These are phyloP conservation scores for mouse (Mus musculus) DNA, from an alignment of 2,113 vertebrate genomes.

Conservation along the genomic window GRCm39 chr16:75016001-75016500, in stretches of 20 bases:
- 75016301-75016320: neutral
- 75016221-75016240: neutral
- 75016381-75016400: neutral
- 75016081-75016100: constrained; percentile 18
- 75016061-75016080: constrained; percentile 41
- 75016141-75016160: neutral
- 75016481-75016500: neutral
- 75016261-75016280: neutral
- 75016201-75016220: neutral
- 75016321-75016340: neutral
- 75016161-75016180: neutral
- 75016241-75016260: neutral
- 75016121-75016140: neutral
- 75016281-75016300: neutral
- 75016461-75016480: neutral
- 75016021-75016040: neutral
- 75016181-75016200: neutral
- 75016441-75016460: neutral
- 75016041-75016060: constrained; percentile 56
- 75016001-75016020: constrained; percentile 59
- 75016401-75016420: neutral
- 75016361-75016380: neutral
- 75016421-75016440: neutral
- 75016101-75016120: constrained; percentile 3
- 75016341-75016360: constrained; percentile 15